phyloP scores from a whole-genome alignment of 2,797 vertebrate species.

The Trachops cirrhosus region DNA sequence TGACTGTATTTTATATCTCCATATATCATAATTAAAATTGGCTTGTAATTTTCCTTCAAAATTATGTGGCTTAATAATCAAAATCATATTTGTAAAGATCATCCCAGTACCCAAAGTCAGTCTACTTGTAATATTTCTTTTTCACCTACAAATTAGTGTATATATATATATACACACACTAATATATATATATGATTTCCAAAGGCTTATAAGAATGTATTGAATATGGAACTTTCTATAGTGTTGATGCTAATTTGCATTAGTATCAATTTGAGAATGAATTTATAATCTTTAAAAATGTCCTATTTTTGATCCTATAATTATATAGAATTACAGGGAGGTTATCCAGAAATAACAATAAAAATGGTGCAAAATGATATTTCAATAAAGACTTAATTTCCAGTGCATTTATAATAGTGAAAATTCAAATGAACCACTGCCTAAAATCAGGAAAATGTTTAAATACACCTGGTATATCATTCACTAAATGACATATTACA shows the following conservation, averaged over 20 bases:
- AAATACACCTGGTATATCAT: not conserved
- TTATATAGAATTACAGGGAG: not conserved
- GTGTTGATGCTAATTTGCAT: not conserved
- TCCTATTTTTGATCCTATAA: not conserved
- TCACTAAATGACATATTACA: not conserved
- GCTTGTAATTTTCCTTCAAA: not conserved
- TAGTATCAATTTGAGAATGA: not conserved
- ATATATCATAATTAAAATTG: not conserved
- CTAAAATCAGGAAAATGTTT: not conserved
- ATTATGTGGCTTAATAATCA: not conserved
- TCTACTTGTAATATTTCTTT: not conserved
- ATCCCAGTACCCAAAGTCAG: not conserved
- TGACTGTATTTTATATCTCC: not conserved
- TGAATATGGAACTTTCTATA: not conserved
- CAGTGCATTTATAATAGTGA: not conserved
- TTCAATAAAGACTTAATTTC: not conserved
- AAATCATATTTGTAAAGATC: not conserved
- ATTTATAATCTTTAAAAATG: not conserved
- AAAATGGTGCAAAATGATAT: not conserved
- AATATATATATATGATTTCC: not conserved
- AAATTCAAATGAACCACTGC: not conserved
- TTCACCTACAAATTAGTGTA: not conserved
- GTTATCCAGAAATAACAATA: not conserved
- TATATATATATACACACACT: too few species aligned
- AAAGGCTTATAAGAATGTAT: not conserved